Evolutionary conservation across 2,113 vertebrate species (phyloP), one percentile per base, ranked within the genome.

Genomic region (Caranx melampygus): DNA sequence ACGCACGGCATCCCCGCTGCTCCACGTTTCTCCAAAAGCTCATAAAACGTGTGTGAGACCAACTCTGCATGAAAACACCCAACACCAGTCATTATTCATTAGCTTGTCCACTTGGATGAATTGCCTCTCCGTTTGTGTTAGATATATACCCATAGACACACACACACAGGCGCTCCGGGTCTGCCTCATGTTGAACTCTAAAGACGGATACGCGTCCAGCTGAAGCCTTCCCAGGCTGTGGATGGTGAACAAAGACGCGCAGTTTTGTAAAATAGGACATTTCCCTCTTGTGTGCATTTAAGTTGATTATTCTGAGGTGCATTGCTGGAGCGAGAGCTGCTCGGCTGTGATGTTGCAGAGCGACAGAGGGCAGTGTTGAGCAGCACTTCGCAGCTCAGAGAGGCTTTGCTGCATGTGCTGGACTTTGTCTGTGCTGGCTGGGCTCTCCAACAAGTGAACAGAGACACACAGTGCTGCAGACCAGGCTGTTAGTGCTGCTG

Each of bases 341-440:
- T 18, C 21, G 16, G 72, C 26, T 61, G 74, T 81, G 65, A 31
- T 5, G 20, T 40, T 0, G 26, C 20, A 11, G 59, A 18, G n/a
- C 93, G 57, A 89, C 81, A 95, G 95, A 89, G 94, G 94, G 93
- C 93, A 94, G 88, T 94, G 90, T 94, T 93, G 85, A 90, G 94
- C 91, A 75, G 86, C 82, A 3, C 73, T 83, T 63, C 42, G 0
- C 79, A 76, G 82, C 70, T 57, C 81, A 18, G 58, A 16, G 82
- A 82, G 60, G 73, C 70, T 51, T 45, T 70, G 62, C 31, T 76
- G 75, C 75, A 47, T 73, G 70, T 71, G 72, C 60, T 33, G 67
- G 57, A 33, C 57, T 49, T 0, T 51, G 6, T 69, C 12, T 47
- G 26, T 26, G 26, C 26, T 26, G 26, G 31, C 26, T 77, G 35